Percentiles rank a stretch among this genome's conserved stretches.
Evolutionary conservation across 1,140 invertebrate species (phyloP).

Genomic region (Gonatopus flavifemur): DNA sequence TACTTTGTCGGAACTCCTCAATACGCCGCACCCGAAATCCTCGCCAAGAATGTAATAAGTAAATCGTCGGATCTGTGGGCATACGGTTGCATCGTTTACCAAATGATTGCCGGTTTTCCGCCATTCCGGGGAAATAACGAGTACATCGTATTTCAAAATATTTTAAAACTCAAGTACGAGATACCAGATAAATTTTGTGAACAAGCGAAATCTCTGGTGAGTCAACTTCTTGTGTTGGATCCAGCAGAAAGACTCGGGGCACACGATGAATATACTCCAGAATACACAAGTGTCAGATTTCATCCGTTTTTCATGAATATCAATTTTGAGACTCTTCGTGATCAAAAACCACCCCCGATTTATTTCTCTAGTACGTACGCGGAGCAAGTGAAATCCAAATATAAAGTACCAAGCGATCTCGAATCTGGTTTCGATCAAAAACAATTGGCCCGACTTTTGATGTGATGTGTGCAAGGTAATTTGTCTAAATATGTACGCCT

Average conservation of each 20-base stretch:
- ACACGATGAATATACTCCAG: slow-evolving; percentile 66
- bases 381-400: slow-evolving; percentile 66
- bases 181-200: slow-evolving; percentile 89
- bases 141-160: slow-evolving; percentile 97
- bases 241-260: slow-evolving; percentile 80
- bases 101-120: slow-evolving; percentile 91
- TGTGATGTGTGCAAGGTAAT: too few relatives aligned
- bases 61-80: slow-evolving; percentile 96
- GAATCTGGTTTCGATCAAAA: slow-evolving; percentile 84
- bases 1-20: slow-evolving; percentile 99
- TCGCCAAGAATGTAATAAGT: slow-evolving; percentile 79
- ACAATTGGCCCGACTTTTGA: slow-evolving; percentile 74
- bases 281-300: slow-evolving; percentile 79
- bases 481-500: too few relatives aligned
- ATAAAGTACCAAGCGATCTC: slow-evolving; percentile 73
- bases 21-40: slow-evolving; percentile 95
- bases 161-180: slow-evolving; percentile 86
- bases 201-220: slow-evolving; percentile 83
- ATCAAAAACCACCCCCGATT: slow-evolving; percentile 79
- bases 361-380: slow-evolving; percentile 76
- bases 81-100: slow-evolving; percentile 95
- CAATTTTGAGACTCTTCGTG: slow-evolving; percentile 79
- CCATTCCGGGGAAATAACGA: slow-evolving; percentile 93
- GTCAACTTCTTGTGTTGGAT: slow-evolving; percentile 82
- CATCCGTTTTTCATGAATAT: slow-evolving; percentile 86